Evolutionary conservation across 2,888 invertebrate species (phyloP).

Genomic region (Horisme vitalbata): DNA sequence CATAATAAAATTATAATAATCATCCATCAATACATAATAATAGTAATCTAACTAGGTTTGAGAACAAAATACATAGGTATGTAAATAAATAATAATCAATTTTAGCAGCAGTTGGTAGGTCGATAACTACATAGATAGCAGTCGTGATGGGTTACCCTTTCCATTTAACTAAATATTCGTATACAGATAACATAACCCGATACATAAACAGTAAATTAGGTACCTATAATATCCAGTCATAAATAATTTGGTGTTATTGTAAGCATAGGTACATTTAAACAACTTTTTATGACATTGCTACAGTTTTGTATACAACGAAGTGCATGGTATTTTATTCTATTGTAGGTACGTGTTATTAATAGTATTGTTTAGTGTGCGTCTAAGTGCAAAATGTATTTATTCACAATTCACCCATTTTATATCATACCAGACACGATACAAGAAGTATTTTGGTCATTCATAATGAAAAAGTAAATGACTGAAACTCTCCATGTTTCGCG

Average conservation of each 20-base stretch:
- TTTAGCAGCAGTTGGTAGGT: not conserved
- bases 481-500: too few species aligned
- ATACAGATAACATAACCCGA: not conserved
- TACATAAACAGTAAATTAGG: not conserved
- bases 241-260: slow-evolving; percentile 3
- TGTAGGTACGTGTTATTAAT: slow-evolving; percentile 13
- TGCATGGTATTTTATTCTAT: slow-evolving; percentile 70
- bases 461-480: too few species aligned
- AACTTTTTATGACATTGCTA: slow-evolving; percentile 5
- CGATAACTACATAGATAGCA: not conserved
- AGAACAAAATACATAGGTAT: not conserved
- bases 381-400: slow-evolving; percentile 23
- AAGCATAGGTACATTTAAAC: slow-evolving; percentile 15
- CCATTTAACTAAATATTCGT: not conserved
- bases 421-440: too few species aligned
- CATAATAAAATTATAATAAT: not conserved
- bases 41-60: not conserved
- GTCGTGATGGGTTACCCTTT: not conserved
- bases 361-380: slow-evolving; percentile 28
- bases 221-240: too few species aligned
- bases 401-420: slow-evolving; percentile 24
- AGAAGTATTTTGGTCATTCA: too few species aligned
- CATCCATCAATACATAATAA: not conserved
- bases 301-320: slow-evolving; percentile 34
- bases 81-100: not conserved